Evolutionary conservation across 2,888 invertebrate species (phyloP).

Genomic region (Cremastobaeus sp.): DNA sequence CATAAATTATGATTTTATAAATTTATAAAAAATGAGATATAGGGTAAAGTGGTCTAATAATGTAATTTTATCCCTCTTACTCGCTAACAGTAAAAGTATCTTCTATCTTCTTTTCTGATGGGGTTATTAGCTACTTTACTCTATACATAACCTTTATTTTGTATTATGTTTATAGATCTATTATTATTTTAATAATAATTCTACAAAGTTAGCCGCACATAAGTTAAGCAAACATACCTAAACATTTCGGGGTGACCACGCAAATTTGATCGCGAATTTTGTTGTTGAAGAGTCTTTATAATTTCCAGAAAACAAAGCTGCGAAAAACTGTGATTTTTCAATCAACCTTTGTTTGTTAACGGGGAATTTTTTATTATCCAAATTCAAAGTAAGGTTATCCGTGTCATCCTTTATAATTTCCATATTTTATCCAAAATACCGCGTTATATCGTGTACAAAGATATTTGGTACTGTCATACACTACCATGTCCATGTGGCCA

Average conservation of each 20-base stretch:
- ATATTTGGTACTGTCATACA: no score
- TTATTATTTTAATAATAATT: not conserved
- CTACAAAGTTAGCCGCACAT: not conserved
- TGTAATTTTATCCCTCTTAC: no score
- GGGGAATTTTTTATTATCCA: conserved; percentile 20
- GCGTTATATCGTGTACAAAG: no score
- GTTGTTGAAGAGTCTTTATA: conserved; percentile 33
- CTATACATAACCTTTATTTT: not conserved
- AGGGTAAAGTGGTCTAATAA: no score
- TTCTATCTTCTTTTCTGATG: no score
- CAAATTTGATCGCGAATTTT: conserved; percentile 25
- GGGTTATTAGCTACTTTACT: no score
- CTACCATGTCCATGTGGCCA: no score
- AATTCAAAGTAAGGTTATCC: no score
- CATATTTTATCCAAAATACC: no score
- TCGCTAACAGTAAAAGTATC: no score
- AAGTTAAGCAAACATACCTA: conserved; percentile 13
- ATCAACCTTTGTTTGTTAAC: conserved; percentile 28
- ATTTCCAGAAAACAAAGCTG: conserved; percentile 34
- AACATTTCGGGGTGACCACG: conserved; percentile 31
- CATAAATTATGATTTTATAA: not conserved
- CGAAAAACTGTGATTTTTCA: conserved; percentile 35
- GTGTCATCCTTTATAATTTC: no score
- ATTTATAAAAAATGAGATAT: no score
- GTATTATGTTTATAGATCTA: not conserved